A percentile compares a stretch with the other conserved stretches of the same genome.
phyloP scores from a whole-genome alignment of 2,888 invertebrate species.

The Andrena minutula region DNA sequence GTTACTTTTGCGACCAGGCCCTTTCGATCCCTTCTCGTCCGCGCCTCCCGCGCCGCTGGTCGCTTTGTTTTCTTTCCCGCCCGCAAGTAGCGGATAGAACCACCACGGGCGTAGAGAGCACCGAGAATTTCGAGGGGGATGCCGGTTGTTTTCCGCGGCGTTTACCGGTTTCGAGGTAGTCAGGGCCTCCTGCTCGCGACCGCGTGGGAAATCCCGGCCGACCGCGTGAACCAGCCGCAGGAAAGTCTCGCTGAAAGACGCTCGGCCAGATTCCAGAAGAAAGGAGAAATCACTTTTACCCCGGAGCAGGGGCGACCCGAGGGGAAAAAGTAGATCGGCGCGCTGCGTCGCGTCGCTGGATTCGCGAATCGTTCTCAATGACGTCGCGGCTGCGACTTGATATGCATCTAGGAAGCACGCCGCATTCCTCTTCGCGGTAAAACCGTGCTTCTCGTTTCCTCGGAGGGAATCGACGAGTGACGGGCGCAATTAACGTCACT shows the following conservation, averaged over 20 bases:
- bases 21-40: conserved; percentile 75
- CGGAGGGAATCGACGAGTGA: background rate
- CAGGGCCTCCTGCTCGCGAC: background rate
- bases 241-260: conserved; percentile 42
- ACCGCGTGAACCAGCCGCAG: conserved; percentile 32
- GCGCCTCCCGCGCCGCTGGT: background rate
- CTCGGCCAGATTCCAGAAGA: conserved; percentile 66
- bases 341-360: conserved; percentile 3
- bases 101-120: background rate
- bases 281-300: conserved; percentile 74
- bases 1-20: conserved; percentile 83
- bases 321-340: conserved; percentile 55
- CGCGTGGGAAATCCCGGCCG: conserved; percentile 37
- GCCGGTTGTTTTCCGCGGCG: background rate
- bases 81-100: conserved; percentile 6
- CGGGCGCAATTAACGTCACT: background rate
- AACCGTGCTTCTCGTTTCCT: background rate
- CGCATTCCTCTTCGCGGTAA: conserved; percentile 3
- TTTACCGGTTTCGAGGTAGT: conserved; percentile 10
- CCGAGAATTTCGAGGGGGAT: conserved; percentile 10
- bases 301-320: conserved; percentile 13
- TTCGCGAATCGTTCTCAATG: conserved; percentile 33
- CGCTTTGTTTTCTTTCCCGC: conserved; percentile 34
- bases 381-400: conserved; percentile 7
- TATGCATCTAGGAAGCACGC: conserved; percentile 18